Conservation (phyloP, 2,888 invertebrate species). For the Linnaemya vulpina region DNA sequence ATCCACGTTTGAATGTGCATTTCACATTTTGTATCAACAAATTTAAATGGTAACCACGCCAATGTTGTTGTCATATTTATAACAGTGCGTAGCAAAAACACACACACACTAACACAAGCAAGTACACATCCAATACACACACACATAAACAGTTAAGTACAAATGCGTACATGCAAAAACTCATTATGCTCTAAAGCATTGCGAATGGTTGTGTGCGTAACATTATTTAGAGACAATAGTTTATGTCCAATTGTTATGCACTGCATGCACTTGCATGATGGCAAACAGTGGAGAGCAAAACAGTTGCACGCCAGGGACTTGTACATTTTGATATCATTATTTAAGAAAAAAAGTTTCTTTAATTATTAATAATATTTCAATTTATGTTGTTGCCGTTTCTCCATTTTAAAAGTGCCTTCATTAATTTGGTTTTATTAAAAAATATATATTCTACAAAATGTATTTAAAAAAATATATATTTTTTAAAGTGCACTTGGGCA, state of each 20-base stretch:
- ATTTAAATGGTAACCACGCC: slow-evolving; percentile 67
- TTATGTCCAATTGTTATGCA: slow-evolving; percentile 46
- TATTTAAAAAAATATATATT: no score
- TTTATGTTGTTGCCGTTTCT: no score
- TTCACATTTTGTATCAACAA: slow-evolving; percentile 62
- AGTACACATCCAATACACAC: slow-evolving; percentile 3
- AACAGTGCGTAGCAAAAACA: slow-evolving; percentile 37
- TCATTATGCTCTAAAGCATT: slow-evolving; percentile 45
- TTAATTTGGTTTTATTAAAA: no score
- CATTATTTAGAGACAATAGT: slow-evolving; percentile 40
- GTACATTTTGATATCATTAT: no score
- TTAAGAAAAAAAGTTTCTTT: no score
- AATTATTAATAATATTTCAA: no score
- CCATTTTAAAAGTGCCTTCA: no score
- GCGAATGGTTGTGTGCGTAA: slow-evolving; percentile 14
- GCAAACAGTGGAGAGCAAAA: not conserved
- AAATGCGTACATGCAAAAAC: slow-evolving; percentile 33
- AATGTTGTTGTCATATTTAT: slow-evolving; percentile 68
- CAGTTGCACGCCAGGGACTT: no score
- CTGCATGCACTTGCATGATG: slow-evolving; percentile 17
- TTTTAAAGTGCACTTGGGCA: no score
- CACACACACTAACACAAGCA: not conserved
- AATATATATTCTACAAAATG: not conserved
- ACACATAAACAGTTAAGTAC: not conserved
- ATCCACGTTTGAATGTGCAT: not conserved